A percentile compares a stretch with the other conserved stretches of the same genome.
These are phyloP conservation scores for Harpalus rufipes DNA, from an alignment of 2,888 invertebrate species.

Conservation along the genomic window DNA sequence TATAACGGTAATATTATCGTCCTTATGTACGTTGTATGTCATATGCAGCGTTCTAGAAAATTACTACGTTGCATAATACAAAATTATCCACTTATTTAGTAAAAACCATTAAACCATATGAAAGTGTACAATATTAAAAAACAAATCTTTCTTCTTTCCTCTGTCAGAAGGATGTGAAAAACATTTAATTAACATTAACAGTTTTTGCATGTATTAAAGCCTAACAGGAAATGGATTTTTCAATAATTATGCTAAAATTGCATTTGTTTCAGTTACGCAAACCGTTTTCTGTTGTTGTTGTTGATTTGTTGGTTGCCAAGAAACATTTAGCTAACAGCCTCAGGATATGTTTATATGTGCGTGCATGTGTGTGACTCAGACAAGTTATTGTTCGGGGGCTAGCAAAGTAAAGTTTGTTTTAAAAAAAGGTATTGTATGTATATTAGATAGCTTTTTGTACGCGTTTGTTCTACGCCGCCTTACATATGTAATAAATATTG, in stretches of 20 bases:
- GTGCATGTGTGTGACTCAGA: constrained; percentile 31
- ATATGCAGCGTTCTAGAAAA: constrained; percentile 2
- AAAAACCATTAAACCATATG: neutral
- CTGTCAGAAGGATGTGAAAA: neutral
- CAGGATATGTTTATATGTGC: constrained; percentile 36
- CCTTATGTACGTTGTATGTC: neutral
- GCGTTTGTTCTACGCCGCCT: constrained; percentile 35
- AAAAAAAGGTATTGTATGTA: constrained; percentile 62
- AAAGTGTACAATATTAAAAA: neutral
- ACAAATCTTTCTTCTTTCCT: neutral
- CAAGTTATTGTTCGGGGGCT: constrained; percentile 57
- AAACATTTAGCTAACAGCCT: constrained; percentile 12
- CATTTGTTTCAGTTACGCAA: constrained; percentile 50
- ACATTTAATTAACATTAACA: neutral
- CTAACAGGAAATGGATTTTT: constrained; percentile 38
- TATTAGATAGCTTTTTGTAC: constrained; percentile 49
- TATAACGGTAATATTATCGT: neutral
- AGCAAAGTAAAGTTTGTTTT: constrained; percentile 43
- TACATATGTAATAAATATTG: constrained; percentile 35
- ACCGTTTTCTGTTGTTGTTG: constrained; percentile 26
- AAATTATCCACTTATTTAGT: neutral
- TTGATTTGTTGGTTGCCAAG: constrained; percentile 28
- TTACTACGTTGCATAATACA: neutral
- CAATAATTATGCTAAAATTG: neutral
- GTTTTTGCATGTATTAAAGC: neutral